phyloP scores from a whole-genome alignment of 1,140 invertebrate genomes.

The Thaumetopoea pityocampa region DNA sequence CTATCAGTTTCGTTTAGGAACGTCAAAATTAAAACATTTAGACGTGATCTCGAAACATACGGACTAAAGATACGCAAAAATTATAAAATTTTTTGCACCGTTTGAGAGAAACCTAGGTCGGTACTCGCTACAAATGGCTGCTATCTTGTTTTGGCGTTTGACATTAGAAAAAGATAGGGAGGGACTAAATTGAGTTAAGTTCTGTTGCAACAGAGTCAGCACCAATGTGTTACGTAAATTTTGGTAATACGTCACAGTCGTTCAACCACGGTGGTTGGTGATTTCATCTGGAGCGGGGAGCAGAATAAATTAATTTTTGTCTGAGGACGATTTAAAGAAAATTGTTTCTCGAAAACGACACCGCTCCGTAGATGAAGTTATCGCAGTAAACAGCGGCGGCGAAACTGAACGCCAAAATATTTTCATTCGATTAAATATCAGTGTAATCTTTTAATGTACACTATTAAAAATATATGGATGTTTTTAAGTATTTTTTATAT shows the following conservation, averaged over 20 bases:
- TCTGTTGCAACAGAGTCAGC: too few relatives aligned
- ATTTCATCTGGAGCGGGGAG: constrained; percentile 34
- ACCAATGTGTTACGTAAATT: constrained; percentile 44
- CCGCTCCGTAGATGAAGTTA: constrained; percentile 46
- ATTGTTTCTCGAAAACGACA: constrained; percentile 59
- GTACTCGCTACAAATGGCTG: too few relatives aligned
- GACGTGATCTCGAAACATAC: too few relatives aligned
- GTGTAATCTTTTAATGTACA: constrained; percentile 26
- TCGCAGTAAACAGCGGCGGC: constrained; percentile 33
- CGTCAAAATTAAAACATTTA: too few relatives aligned
- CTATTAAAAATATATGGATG: not conserved
- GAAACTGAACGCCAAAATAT: constrained; percentile 36
- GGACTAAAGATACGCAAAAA: too few relatives aligned
- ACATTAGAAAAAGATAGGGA: too few relatives aligned
- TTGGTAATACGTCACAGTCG: constrained; percentile 49
- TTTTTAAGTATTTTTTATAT: constrained; percentile 2
- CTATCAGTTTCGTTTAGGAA: too few relatives aligned
- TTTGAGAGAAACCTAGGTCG: too few relatives aligned
- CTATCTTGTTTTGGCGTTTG: too few relatives aligned
- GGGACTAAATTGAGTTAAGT: too few relatives aligned
- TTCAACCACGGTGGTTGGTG: constrained; percentile 27
- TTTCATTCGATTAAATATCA: constrained; percentile 35
- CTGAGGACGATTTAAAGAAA: constrained; percentile 45
- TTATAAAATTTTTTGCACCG: too few relatives aligned
- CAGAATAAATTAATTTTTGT: constrained; percentile 47